Percentiles rank a stretch among this genome's conserved stretches.
Conservation (phyloP, 2,888 invertebrate genomes). For the Pyralis farinalis region DNA sequence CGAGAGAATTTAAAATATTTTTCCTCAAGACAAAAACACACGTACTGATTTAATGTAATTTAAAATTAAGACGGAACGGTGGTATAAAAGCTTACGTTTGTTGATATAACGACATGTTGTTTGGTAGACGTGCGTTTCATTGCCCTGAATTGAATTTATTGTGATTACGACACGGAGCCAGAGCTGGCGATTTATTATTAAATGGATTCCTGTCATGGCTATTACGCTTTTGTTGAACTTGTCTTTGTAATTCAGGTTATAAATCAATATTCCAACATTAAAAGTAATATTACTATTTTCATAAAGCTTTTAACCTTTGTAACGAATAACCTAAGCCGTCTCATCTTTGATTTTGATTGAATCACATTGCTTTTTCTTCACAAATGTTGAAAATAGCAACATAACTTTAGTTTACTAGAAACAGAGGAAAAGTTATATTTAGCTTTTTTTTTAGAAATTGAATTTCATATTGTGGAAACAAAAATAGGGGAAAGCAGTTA, state of each 20-base stretch:
- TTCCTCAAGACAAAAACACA: constrained; percentile 3
- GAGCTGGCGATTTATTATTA: constrained; percentile 32
- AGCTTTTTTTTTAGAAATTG: too few species aligned
- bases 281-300: too few species aligned
- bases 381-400: too few species aligned
- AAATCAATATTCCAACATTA: too few species aligned
- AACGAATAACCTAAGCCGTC: too few species aligned
- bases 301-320: too few species aligned
- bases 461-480: too few species aligned
- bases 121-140: constrained; percentile 37
- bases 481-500: too few species aligned
- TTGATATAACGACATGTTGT: constrained; percentile 35
- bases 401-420: too few species aligned
- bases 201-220: constrained; percentile 9
- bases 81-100: constrained; percentile 29
- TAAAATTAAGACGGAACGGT: constrained; percentile 7
- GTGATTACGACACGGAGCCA: constrained; percentile 42
- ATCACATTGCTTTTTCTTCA: too few species aligned
- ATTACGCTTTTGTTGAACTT: constrained; percentile 1
- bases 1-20: not conserved
- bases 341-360: too few species aligned
- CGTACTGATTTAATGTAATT: constrained; percentile 7
- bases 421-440: too few species aligned
- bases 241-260: not conserved
- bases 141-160: constrained; percentile 55